Evolutionary conservation across 2,888 invertebrate species (phyloP), one percentile per base, ranked within the genome.

Genomic region (Brenthis hecate): DNA sequence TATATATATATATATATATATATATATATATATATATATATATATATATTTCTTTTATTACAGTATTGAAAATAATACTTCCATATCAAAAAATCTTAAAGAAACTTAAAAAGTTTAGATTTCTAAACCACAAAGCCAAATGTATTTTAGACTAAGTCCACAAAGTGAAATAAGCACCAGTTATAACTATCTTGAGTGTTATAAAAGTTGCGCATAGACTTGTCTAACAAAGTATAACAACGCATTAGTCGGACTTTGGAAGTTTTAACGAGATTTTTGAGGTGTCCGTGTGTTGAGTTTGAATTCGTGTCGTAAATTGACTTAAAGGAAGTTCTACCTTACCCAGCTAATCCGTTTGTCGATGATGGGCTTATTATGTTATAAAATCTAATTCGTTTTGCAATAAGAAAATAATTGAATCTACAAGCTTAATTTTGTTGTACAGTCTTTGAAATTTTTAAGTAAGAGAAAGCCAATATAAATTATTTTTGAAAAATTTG

Each of bases 251-350:
- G 68, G 47, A 68, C 64, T 80, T 68, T 70, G 58, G 78, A 85
- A 86, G 83, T 87, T 88, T 85, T 87, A 88, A 88, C 84, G 84
- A 88, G 87, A 83, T 87, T 88, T 87, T 86, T 86, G 84, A 81
- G 82, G 83, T 75, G 72, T 75, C 73, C 80, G 79, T 77, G 80
- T 79, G 82, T 81, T 77, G 74, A 73, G 75, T 77, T 74, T 78
- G 81, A 82, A 80, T 82, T 81, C 75, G 74, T 76, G 75, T 77
- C 79, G 79, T 80, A 85, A 88, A 87, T 87, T 86, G 81, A 85
- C 86, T 88, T 85, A 83, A 76, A 69, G 74, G 74, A 86, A 85
- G 81, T 85, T 43, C 36, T 82, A 76, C 61, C 32, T 16, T 51
- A 3, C 16, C 13, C 36, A 32, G 61, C 61, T 36, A 61, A 61